These are phyloP conservation scores for Diorhabda elongata DNA, from an alignment of 1,140 invertebrate species.

Conservation along the genomic window DNA sequence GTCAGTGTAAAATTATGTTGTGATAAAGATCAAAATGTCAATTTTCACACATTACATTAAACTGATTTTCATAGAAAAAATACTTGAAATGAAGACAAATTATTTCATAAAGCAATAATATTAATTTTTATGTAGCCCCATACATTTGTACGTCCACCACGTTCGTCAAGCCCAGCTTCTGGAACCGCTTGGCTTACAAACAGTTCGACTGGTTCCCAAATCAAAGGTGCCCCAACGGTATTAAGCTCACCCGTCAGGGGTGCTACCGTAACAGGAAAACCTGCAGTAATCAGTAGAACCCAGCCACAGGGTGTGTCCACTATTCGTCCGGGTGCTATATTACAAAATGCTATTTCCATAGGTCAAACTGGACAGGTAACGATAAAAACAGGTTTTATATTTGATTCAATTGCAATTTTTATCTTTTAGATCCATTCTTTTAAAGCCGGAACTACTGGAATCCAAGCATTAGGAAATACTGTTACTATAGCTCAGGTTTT, in stretches of 20 bases:
- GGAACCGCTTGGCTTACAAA: slow-evolving; percentile 43
- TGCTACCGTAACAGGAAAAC: slow-evolving; percentile 40
- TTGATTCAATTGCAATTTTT: background rate
- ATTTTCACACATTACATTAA: no score
- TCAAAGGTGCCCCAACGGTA: slow-evolving; percentile 41
- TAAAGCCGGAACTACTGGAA: slow-evolving; percentile 34
- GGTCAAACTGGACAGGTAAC: slow-evolving; percentile 32
- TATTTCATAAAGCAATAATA: no score
- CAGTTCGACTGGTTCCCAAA: slow-evolving; percentile 42
- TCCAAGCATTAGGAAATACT: slow-evolving; percentile 40
- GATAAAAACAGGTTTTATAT: background rate
- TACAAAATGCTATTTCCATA: slow-evolving; percentile 43
- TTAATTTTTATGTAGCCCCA: slow-evolving; percentile 7
- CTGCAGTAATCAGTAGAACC: slow-evolving; percentile 36
- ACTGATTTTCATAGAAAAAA: no score
- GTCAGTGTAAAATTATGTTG: no score
- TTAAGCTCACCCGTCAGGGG: slow-evolving; percentile 40
- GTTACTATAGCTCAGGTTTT: slow-evolving; percentile 44
- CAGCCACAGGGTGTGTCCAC: slow-evolving; percentile 37
- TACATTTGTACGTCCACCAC: slow-evolving; percentile 12
- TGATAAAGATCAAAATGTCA: no score
- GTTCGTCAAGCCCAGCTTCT: slow-evolving; percentile 44
- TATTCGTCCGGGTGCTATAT: slow-evolving; percentile 38
- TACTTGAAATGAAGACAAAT: no score
- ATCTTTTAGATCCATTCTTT: slow-evolving; percentile 41